Base-by-base conservation (phyloP, 2,113 vertebrate genomes). In the Lophochroa leadbeateri region DNA sequence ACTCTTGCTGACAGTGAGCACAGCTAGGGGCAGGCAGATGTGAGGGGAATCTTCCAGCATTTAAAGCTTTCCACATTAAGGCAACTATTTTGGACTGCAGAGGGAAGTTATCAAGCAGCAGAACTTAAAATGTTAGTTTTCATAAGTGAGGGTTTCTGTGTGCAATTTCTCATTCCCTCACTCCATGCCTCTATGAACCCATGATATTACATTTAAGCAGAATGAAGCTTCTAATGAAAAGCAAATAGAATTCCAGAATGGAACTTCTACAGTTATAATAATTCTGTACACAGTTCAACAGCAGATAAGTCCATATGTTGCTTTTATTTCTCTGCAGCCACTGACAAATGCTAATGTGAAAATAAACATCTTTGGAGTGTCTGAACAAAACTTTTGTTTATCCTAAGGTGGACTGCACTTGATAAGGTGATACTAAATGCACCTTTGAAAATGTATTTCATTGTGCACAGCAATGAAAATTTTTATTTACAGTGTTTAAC, bases 81-180 rank as follows among this genome's bases (percentile, higher is more conserved):
- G 5, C 4, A 7, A 6, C 8, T 8, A 2, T 43, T 60, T 25
- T 2, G 43, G 41, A 41, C 72, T 49, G 44, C 35, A 2, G 0
- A 1, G 25, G 69, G 70, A 37, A 15, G 20, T 11, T 43, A 8
- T 8, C 1, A 0, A 24, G 52, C 43, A 21, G 75, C 43, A 80
- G 63, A 65, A 47, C 12, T 25, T 4, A 1, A 6, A 3, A 17
- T 2, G 15, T 29, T 13, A 0, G 6, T 33, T 64, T 60, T 28
- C 33, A 3, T 24, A 2, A 23, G 65, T 6, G 53, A 67, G 82
- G 35, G 64, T 53, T 39, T 78, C 28, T 33, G 13, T 18, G 46
- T 7, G 20, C 7, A 16, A 12, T 7, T 20, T 52, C 85, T 25
- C 7, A 0, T 33, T 44, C 52, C 21, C 43, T 6, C 18, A 2